Conservation (phyloP, 1,140 invertebrate genomes). For the Rhopalosiphum padi region DNA sequence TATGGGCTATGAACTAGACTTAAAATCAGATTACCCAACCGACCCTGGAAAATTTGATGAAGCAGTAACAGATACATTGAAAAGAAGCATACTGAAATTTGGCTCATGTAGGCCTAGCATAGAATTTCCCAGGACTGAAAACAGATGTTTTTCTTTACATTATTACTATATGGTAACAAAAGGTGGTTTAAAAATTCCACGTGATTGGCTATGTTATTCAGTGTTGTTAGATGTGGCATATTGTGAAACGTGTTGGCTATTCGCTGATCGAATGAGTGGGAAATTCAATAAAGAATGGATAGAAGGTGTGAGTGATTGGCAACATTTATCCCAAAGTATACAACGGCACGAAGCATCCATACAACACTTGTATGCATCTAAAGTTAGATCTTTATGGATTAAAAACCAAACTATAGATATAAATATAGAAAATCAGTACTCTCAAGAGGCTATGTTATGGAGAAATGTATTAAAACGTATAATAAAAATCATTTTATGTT, state of each 20-base stretch:
- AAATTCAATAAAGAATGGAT: slow-evolving; percentile 7
- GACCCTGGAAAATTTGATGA: neutral
- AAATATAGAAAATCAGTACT: too few species aligned
- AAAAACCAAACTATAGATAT: neutral
- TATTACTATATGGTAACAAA: neutral
- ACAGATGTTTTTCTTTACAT: neutral
- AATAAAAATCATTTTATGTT: too few species aligned
- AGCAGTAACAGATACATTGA: neutral
- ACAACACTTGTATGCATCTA: neutral
- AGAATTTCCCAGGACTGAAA: neutral
- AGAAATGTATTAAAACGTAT: too few species aligned
- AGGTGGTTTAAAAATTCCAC: neutral
- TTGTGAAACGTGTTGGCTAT: neutral
- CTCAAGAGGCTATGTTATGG: too few species aligned
- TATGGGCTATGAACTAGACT: neutral
- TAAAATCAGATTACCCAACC: neutral
- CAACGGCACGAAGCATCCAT: neutral
- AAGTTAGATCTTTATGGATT: neutral
- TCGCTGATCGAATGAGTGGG: neutral
- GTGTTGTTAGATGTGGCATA: neutral
- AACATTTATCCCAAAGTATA: neutral
- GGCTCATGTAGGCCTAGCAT: neutral
- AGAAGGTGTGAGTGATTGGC: neutral
- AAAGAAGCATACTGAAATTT: neutral
- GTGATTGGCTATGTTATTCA: neutral